Evolutionary conservation across 2,113 vertebrate species (phyloP), one percentile per base, ranked within the genome.

Genomic region (Bos taurus): DNA sequence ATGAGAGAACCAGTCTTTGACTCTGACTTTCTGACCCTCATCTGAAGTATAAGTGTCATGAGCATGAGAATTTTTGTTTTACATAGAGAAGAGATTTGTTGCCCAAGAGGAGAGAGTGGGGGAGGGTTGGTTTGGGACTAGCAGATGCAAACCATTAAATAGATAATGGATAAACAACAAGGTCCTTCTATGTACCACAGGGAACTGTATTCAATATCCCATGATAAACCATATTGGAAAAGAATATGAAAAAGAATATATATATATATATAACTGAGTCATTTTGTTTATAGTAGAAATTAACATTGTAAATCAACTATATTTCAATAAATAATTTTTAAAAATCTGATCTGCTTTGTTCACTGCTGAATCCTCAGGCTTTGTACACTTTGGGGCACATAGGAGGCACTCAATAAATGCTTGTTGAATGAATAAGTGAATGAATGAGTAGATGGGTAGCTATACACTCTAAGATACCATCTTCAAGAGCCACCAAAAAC

Each of bases 361-460:
- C 52, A 30, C 30, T 92, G 23, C 33, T 82, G 48, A 43, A 23
- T 62, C 30, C 26, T 54, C 15, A 36, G 28, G 21, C 19, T 83
- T 87, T n/a, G 25, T 26, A 90, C 2, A 26, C 6, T 83, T 98
- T 95, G 33, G 78, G 13, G 48, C 30, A 87, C 26, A 26, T 30
- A 50, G 23, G 11, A 92, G 62, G 52, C 43, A 59, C 26, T 92
- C 71, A 83, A 2, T 19, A 50, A 57, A 33, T 74, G 50, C 52
- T 87, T 56, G 23, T 17, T 84, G 30, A 82, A 54, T 64, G 28
- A 96, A 52, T 77, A 43, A 81, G 71, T 64, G 40, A 77, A 77
- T 59, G 25, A 91, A 56, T 59, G 33, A 92, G 33, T 23, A 78
- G 30, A 15, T 33, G 50, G 57, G 9, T 89, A 43, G 64, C 48